A percentile compares a stretch with the other conserved stretches of the same genome.
Evolutionary conservation across 2,797 vertebrate genomes (phyloP).

Genomic region (Brotula barbata): DNA sequence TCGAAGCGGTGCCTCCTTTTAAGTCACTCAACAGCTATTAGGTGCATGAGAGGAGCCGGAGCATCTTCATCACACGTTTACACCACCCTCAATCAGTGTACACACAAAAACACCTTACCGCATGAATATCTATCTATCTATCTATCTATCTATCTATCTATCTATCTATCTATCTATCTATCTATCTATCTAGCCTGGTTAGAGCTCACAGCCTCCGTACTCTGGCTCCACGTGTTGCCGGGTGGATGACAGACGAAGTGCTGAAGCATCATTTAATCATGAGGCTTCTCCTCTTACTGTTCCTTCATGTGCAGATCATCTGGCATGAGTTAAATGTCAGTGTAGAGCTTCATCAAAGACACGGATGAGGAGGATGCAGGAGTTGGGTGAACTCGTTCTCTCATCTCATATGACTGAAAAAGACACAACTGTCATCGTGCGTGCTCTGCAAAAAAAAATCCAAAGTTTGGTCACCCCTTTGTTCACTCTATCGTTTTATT

Average conservation of each 20-base stretch:
- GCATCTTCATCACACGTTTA: slow-evolving; percentile 20
- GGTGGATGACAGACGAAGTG: slow-evolving; percentile 6
- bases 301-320: slow-evolving; percentile 2
- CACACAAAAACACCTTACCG: slow-evolving; percentile 6
- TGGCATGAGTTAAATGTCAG: background rate
- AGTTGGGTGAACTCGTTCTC: background rate
- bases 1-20: slow-evolving; percentile 59
- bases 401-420: background rate
- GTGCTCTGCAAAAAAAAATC: too few relatives aligned
- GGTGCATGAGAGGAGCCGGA: slow-evolving; percentile 49
- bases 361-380: background rate
- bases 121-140: too few relatives aligned
- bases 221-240: slow-evolving; percentile 24
- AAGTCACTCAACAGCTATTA: slow-evolving; percentile 66
- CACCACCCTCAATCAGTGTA: slow-evolving; percentile 30
- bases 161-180: too few relatives aligned
- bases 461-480: background rate
- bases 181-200: too few relatives aligned
- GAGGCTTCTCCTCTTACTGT: background rate
- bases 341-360: background rate
- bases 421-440: too few relatives aligned
- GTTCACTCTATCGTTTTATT: background rate
- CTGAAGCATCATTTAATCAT: slow-evolving; percentile 8
- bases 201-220: slow-evolving; percentile 23
- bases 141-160: too few relatives aligned